Percentiles rank a stretch among this genome's conserved stretches.
Evolutionary conservation across 2,888 invertebrate species (phyloP).

Genomic region (Tenthredo scrophulariae): DNA sequence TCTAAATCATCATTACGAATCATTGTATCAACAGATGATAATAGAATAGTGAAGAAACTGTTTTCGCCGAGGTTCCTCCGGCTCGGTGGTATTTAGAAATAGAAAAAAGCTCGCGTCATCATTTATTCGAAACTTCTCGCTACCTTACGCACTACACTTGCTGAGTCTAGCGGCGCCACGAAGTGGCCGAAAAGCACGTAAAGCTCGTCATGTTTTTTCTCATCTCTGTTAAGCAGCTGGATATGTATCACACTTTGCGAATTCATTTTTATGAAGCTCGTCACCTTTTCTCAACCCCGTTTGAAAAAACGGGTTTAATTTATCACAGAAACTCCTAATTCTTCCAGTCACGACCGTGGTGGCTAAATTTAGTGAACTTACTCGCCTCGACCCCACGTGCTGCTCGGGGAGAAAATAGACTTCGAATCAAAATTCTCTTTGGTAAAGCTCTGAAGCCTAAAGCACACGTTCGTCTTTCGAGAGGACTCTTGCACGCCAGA

Average conservation of each 20-base stretch:
- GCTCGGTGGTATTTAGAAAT: neutral
- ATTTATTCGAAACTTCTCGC: neutral
- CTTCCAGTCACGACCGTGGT: slow-evolving; percentile 14
- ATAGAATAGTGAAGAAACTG: neutral
- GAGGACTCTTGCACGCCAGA: neutral
- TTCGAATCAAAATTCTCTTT: neutral
- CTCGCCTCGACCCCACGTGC: neutral
- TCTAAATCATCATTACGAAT: neutral
- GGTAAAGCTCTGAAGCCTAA: neutral
- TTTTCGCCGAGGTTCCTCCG: neutral
- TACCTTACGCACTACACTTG: too few relatives aligned
- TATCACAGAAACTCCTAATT: slow-evolving; percentile 2
- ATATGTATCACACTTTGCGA: neutral
- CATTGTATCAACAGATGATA: neutral
- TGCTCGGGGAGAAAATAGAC: neutral
- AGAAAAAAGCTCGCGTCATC: neutral
- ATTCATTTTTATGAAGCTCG: neutral
- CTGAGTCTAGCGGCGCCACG: neutral
- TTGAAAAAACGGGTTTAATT: neutral
- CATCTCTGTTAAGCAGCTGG: neutral
- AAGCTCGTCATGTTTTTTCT: neutral
- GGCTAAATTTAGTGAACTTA: slow-evolving; percentile 1
- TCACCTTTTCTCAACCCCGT: neutral
- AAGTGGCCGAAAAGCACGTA: neutral
- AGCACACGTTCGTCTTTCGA: neutral